Evolutionary conservation across 2,113 vertebrate species (phyloP), one percentile per base, ranked within the genome.

Genomic region (Nanorana parkeri): DNA sequence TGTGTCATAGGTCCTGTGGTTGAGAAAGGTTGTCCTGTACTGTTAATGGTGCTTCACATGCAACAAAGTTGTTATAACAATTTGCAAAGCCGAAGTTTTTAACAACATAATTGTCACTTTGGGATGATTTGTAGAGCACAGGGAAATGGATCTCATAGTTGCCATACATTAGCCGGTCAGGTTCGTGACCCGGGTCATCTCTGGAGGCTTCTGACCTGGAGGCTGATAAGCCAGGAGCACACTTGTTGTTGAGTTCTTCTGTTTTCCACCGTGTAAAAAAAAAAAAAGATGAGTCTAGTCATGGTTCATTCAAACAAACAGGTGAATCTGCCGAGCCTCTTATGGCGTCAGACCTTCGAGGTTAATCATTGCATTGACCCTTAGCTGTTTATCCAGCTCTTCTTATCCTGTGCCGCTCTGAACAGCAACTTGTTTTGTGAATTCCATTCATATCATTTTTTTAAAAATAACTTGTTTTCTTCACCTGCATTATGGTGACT

Each of bases 281-380:
- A 47, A 1, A 47, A 47, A 47, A 47, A 15, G 13, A 51, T 72
- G 41, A 72, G 78, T 72, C 68, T 72, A 81, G 78, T 81, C 78
- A 85, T 84, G 24, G 89, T 86, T 88, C 86, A 86, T 84, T 83
- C 85, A 86, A 90, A 81, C 81, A 88, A 80, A 75, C 89, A 91
- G 89, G 85, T 90, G 86, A 90, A 84, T 88, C 61, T 81, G 87
- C 87, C 86, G 84, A 85, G 87, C 80, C 71, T 75, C 6, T 7
- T 20, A 72, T 83, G 83, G 85, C 86, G 78, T 81, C 78, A 86
- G 36, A 69, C 77, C 85, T 68, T 85, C 73, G 64, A 78, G 0
- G 75, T 91, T 91, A 91, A 92, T 92, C 66, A 91, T 91, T 91
- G 90, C 84, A 85, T 29, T 0, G 17, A 81, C 71, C 72, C 56